Base-by-base conservation (phyloP, 2,797 vertebrate species). In the Chaetophractus vellerosus region DNA sequence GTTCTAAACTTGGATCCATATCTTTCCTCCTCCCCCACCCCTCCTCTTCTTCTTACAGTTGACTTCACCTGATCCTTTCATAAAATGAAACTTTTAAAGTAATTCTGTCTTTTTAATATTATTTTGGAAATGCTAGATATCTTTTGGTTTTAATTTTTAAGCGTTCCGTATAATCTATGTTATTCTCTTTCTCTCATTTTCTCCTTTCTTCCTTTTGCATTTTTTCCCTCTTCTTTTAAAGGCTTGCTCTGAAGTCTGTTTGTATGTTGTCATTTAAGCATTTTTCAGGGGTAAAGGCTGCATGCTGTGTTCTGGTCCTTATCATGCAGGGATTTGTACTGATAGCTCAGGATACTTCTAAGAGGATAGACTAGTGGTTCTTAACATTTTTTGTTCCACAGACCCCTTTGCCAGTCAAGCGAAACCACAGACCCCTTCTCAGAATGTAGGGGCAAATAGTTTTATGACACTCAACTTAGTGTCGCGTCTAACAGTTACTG, bases 261-360 rank as follows among this genome's bases (percentile, higher is more conserved):
- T 57, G 80, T 76, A 36, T 68, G 68, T n/a, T 93, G 48, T 84
- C 61, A 50, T 84, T 93, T 91, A 50, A 89, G 92, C 33, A 36
- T 75, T 75, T 93, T 26, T 48, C 61, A 55, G 71, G 6, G 19
- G 87, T 52, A 86, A 91, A 91, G 50, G 55, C 57, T 71, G 36
- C 63, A 21, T 33, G 61, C 12, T 82, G 33, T 80, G 23, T 18
- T 90, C 48, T 33, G 31, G 28, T 76, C 15, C 26, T 21, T 33
- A 26, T n/a, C 28, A 38, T 36, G 14, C 69, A 90, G 82, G 23
- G 41, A 80, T 85, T 88, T 78, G 41, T 72, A 33, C 33, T 63
- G 5, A 18, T 66, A 6, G 15, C 14, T 92, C 9, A 16, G 33
- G 5, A 48, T 75, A 68, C n/a, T 86, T 83, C 45, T 94, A 45